Evolutionary conservation across 2,113 vertebrate species (phyloP), one percentile per base, ranked within the genome.

Genomic region (Hippocampus comes): DNA sequence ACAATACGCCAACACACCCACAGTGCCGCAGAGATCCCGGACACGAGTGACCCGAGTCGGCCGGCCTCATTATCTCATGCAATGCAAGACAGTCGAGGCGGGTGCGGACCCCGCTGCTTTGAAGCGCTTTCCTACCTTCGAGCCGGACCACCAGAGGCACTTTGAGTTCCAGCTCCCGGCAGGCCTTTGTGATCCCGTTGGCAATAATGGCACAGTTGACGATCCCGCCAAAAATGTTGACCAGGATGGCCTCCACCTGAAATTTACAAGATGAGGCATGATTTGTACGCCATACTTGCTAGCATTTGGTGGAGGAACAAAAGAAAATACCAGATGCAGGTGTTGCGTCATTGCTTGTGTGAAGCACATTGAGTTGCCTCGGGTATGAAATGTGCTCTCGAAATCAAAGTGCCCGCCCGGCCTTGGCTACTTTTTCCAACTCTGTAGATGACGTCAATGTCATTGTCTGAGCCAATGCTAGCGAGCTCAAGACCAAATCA

Each of bases 181-280:
- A 97, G 27, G 97, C 97, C 87, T 95, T 97, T 82, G 96, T 99
- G 79, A 99, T 99, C 1, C 97, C 97, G 0, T 96, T 99, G 87
- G 97, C 97, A 68, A 99, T 95, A 79, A 98, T 97, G 84, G 96
- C 97, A 81, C 97, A 99, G 90, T 99, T 99, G 78, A 99, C 97
- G 0, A 99, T 99, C 27, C 97, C 97, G 11, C 97, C 97, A 65
- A 99, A 99, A 68, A 99, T 99, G 88, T 99, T 99, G 4, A 99
- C 95, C 17, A 99, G 91, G 82, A 99, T 98, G 74, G 96, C 97
- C 90, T 98, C 95, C 70, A 99, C 97, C 97, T 99, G 78, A 10
- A 11, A 71, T 21, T 4, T 67, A 66, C 10, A 66, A 46, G 41
- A 43, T 15, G 21, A 43, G 23, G 11, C 56, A 27, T 11, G 14